Evolutionary conservation across 2,797 vertebrate genomes (phyloP).

Genomic region (Paguma larvata): DNA sequence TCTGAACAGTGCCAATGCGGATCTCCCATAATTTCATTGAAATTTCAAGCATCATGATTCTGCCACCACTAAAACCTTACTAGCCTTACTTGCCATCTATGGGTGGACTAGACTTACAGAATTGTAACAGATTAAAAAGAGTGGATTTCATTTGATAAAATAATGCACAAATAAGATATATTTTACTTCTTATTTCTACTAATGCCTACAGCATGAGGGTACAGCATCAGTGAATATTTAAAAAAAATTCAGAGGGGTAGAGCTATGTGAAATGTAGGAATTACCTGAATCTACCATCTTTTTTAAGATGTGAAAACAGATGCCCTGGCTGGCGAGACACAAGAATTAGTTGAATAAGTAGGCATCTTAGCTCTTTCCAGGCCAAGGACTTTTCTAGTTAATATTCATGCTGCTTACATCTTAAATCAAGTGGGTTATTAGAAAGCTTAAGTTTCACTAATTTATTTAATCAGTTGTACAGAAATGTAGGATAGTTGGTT

Average conservation of each 20-base stretch:
- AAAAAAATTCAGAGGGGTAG: not conserved
- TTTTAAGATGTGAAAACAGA: constrained; percentile 8
- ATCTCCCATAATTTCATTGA: constrained; percentile 39
- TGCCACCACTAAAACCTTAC: constrained; percentile 52
- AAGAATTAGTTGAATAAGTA: not conserved
- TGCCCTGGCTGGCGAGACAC: not conserved
- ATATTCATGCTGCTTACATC: constrained; percentile 20
- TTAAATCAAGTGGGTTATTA: constrained; percentile 59
- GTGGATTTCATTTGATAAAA: constrained; percentile 36
- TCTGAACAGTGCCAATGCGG: not conserved
- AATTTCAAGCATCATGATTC: constrained; percentile 46
- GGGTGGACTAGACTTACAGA: not conserved
- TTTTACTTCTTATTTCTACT: constrained; percentile 56
- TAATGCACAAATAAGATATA: constrained; percentile 5
- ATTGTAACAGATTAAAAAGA: constrained; percentile 10
- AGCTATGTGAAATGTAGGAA: not conserved
- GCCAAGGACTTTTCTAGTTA: not conserved
- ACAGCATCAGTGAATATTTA: not conserved
- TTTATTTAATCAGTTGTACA: constrained; percentile 38
- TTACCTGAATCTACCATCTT: not conserved
- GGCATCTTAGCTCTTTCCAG: not conserved
- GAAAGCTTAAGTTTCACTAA: not conserved
- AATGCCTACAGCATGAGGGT: not conserved
- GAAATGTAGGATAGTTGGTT: constrained; percentile 65
- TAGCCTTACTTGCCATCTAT: constrained; percentile 38